Evolutionary conservation across 92 coral and sea anemone species (phyloP), one percentile per base, ranked within the genome.

Genomic region (Epizoanthus illoricatus): DNA sequence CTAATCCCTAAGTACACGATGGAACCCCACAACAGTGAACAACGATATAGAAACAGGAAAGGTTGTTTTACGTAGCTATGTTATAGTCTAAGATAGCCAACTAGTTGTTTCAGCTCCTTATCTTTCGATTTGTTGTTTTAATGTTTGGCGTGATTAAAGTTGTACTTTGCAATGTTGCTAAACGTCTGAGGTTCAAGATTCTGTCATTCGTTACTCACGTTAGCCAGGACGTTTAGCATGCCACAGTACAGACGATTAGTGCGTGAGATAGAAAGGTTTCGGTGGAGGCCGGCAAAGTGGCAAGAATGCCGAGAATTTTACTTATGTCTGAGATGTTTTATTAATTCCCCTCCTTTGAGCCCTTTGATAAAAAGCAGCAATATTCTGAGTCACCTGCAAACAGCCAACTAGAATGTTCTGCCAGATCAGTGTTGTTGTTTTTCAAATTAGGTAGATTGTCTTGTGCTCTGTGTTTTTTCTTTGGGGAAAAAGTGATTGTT

Each of bases 271-370:
- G 39, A 41, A 57, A 42, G 55, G 43, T 59, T 19, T 17, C 42
- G 24, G 28, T 62, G 19, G 41, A n/a, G 80, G 65, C 58, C 47
- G 9, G 18, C 15, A 54, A 39, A 21, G 81, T 61, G 70, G 45
- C 43, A 78, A 78, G 67, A 78, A 78, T 78, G 5, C 40, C 10
- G 56, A 59, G 82, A 78, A 78, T 78, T 21, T 63, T 49, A 63
- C 56, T 49, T 61, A 76, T 76, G 82, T 63, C 43, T 78, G 69
- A 15, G 8, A 78, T 78, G 33, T 40, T 52, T 11, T 5, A 18
- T 62, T 62, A 45, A 78, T 78, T 63, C 58, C 71, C 42, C 18
- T 20, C 43, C 61, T 62, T 68, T 18, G 40, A 24, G 58, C 62
- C 52, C 9, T 28, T 20, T 59, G 28, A 39, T 16, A 24, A 73